Percentiles rank a stretch among this genome's conserved stretches.
phyloP scores from a whole-genome alignment of 2,113 vertebrate genomes.

The Carassius gibelio region DNA sequence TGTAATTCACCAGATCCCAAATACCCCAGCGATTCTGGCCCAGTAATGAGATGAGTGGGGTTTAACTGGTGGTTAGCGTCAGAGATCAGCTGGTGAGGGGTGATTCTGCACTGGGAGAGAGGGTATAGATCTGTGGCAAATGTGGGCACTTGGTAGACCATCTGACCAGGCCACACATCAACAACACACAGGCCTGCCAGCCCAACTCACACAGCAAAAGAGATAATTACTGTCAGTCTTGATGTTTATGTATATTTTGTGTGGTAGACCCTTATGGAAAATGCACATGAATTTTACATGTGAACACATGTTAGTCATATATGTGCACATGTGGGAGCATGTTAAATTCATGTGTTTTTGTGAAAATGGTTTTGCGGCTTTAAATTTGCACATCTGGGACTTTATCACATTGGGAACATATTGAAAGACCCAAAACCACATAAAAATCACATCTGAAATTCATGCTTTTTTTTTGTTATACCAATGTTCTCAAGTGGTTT shows the following conservation, averaged over 20 bases:
- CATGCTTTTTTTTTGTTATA: neutral
- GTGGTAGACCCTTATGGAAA: neutral
- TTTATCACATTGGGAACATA: neutral
- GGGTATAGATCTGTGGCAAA: too few relatives aligned
- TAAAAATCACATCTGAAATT: constrained; percentile 8
- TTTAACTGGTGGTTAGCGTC: too few relatives aligned
- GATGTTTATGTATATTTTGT: neutral
- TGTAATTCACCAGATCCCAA: too few relatives aligned
- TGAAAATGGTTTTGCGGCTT: neutral
- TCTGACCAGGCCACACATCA: too few relatives aligned
- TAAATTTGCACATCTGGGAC: neutral
- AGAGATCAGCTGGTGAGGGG: too few relatives aligned
- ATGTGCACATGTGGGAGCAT: constrained; percentile 2
- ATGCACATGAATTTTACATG: constrained; percentile 22
- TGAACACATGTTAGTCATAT: constrained; percentile 12
- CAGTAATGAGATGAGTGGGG: too few relatives aligned
- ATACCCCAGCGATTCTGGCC: too few relatives aligned
- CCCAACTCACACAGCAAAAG: too few relatives aligned
- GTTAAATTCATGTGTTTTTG: neutral
- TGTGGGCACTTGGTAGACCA: too few relatives aligned
- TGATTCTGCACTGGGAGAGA: too few relatives aligned
- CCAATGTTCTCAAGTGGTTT: neutral
- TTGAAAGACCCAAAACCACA: neutral
- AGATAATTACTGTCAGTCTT: too few relatives aligned
- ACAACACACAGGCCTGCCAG: too few relatives aligned